Conservation (phyloP, 2,113 vertebrate genomes). For the Oophaga pumilio region DNA sequence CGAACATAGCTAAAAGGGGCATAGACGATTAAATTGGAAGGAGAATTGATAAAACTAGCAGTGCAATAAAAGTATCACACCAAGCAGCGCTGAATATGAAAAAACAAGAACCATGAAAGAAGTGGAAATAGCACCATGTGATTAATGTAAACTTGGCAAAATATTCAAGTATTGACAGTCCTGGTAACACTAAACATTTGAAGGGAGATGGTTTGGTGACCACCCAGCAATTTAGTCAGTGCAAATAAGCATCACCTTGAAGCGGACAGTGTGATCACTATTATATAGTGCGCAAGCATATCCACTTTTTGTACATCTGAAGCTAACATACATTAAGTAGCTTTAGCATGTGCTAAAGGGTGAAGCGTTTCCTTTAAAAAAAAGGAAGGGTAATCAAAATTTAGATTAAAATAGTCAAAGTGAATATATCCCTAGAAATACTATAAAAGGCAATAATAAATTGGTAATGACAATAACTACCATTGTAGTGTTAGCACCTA, state of each 20-base stretch:
- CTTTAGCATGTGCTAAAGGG: neutral
- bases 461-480: neutral
- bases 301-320: neutral
- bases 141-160: slow-evolving; percentile 79
- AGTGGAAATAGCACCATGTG: slow-evolving; percentile 72
- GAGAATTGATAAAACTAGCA: slow-evolving; percentile 74
- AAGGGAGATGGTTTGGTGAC: slow-evolving; percentile 56
- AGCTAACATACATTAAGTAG: slow-evolving; percentile 17
- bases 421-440: neutral
- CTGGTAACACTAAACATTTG: slow-evolving; percentile 65
- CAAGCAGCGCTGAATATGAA: slow-evolving; percentile 75
- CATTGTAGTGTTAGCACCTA: slow-evolving; percentile 39
- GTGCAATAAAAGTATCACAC: slow-evolving; percentile 71
- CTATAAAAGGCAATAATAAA: neutral
- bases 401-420: neutral
- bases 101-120: slow-evolving; percentile 66
- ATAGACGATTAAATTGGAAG: slow-evolving; percentile 60
- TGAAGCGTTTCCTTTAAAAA: slow-evolving; percentile 9
- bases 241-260: slow-evolving; percentile 63
- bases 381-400: neutral
- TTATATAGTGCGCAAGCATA: neutral
- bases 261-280: slow-evolving; percentile 53
- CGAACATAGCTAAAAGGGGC: slow-evolving; percentile 26
- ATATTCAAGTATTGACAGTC: slow-evolving; percentile 78
- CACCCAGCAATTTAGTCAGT: slow-evolving; percentile 63